A percentile compares a stretch with the other conserved stretches of the same genome.
Conservation (phyloP, 2,888 invertebrate species). For the Aquatica leii region DNA sequence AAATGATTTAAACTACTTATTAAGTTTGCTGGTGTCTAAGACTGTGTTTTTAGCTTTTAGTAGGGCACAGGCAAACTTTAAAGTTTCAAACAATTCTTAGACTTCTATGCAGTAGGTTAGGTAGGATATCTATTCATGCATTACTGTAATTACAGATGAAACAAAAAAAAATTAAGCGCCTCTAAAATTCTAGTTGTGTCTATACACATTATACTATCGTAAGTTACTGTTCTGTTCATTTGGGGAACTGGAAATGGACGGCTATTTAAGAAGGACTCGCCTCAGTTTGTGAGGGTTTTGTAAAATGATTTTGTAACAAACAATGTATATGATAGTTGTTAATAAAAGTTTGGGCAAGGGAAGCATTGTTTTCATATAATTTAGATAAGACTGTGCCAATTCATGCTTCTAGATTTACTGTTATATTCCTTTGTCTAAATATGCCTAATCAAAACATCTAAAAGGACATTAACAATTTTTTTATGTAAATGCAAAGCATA, state of each 20-base stretch:
- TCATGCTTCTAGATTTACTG: too few relatives aligned
- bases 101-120: constrained; percentile 37
- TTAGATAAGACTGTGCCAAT: too few relatives aligned
- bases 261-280: constrained; percentile 37
- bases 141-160: constrained; percentile 33
- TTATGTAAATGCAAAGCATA: too few relatives aligned
- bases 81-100: constrained; percentile 26
- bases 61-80: constrained; percentile 32
- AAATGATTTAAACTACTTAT: constrained; percentile 37
- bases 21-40: constrained; percentile 40
- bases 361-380: too few relatives aligned
- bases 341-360: constrained; percentile 61
- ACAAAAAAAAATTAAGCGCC: constrained; percentile 28
- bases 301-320: constrained; percentile 54
- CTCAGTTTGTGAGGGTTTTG: constrained; percentile 44
- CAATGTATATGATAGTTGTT: constrained; percentile 61
- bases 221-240: constrained; percentile 31
- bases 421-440: too few relatives aligned
- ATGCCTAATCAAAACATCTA: too few relatives aligned
- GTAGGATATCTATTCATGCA: constrained; percentile 40
- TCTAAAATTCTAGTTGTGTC: constrained; percentile 36
- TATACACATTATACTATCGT: constrained; percentile 34
- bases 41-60: constrained; percentile 34
- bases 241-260: constrained; percentile 46
- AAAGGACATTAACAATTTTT: too few relatives aligned